Base-by-base conservation (phyloP, 2,797 vertebrate species). In the Poeciliopsis turneri region DNA sequence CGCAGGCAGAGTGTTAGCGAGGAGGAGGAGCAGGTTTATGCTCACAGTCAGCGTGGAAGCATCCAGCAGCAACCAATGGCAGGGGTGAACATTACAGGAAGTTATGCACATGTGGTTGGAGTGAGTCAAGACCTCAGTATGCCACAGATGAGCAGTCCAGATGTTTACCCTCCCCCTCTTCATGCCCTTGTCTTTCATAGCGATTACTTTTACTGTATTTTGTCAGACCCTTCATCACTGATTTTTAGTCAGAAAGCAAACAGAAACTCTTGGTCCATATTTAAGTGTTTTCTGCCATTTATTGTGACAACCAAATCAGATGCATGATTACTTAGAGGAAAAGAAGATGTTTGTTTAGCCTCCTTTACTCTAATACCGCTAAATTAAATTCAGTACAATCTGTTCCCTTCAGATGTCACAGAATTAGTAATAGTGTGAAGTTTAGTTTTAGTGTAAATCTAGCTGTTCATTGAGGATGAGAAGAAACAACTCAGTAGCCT, bases 111-210 rank as follows among this genome's bases (percentile, higher is more conserved):
- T 88, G 88, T 86, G 91, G 90, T 89, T 78, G 41, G 74, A 81
- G 85, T 94, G 94, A 94, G 86, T 94, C 91, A 94, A 87, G 90
- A 93, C 89, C 91, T 92, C 84, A 90, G 92, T 61, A 89, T 91
- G 91, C 84, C 77, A 78, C 90, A 94, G 89, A 95, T 87, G 93
- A 89, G 79, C 75, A 82, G 80, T 86, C 89, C 94, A 95, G 93
- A 94, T 95, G 95, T 94, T 86, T 59, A 72, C 45, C 53, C 81
- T 53, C 75, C 76, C 77, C 47, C 82, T 33, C 15, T 72, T 51
- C 33, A 28, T 55, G 20, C 33, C 53, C 72, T 47, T 68, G 13
- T 12, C 68, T 85, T 53, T 80, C 46, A 45, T 73, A 25, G 12
- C 0, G 5, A 43, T 69, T 25, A 15, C 18, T 66, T 66, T 23